phyloP scores from a whole-genome alignment of 2,113 vertebrate genomes.

The Pseudois nayaur region DNA sequence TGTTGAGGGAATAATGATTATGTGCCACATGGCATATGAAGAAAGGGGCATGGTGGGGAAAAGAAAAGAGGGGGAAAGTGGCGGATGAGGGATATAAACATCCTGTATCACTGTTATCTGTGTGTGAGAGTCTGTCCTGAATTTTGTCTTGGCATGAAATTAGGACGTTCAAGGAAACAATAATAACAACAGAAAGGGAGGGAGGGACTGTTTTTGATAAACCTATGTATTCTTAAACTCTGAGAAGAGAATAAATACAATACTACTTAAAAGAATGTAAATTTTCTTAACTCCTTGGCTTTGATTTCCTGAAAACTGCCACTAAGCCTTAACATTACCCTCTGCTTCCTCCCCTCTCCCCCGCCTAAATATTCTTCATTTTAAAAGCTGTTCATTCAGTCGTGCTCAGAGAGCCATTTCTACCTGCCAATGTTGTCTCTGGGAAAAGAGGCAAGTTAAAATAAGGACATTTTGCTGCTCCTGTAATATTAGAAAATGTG shows the following conservation, averaged over 20 bases:
- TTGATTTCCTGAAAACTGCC: constrained; percentile 12
- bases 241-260: background rate
- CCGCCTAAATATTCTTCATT: background rate
- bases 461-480: background rate
- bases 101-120: background rate
- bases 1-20: constrained; percentile 50
- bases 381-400: background rate
- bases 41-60: background rate
- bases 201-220: background rate
- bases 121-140: background rate
- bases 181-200: background rate
- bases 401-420: constrained; percentile 39
- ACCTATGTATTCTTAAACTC: background rate
- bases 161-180: background rate
- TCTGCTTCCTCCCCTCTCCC: background rate
- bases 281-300: background rate
- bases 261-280: background rate
- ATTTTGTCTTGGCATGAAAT: background rate
- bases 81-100: background rate
- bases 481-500: constrained; percentile 8
- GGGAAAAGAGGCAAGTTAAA: constrained; percentile 44
- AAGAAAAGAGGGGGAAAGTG: background rate
- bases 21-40: background rate
- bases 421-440: constrained; percentile 27
- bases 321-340: background rate